Base-by-base conservation (phyloP, 1,140 invertebrate genomes). In the Camponotus pennsylvanicus region DNA sequence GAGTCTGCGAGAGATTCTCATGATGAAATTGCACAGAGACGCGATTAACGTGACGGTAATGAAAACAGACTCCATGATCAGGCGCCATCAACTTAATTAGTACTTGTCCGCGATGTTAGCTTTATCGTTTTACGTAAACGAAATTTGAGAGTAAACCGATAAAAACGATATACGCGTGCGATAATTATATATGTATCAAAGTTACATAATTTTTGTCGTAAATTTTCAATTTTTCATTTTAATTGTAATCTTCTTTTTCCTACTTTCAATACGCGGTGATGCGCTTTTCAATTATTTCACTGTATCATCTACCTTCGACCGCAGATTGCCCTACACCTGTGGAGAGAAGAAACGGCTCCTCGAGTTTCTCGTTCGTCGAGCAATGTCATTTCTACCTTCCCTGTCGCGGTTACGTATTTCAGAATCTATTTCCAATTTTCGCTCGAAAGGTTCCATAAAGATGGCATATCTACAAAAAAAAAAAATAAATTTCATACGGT, bases 351-450 rank as follows among this genome's bases (percentile, higher is more conserved):
- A 67, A 78, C 49, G 49, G 76, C 49, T 67, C 69, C 75, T 79
- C 83, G 37, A 85, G 52, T 85, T 85, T 85, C 83, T 79, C 83
- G 64, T 85, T 67, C 52, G 27, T 49, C 75, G 61, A 57, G 83
- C 75, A 67, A 85, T 84, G 57, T 52, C 69, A 83, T 69, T 61
- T 82, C 77, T 52, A 18, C 66, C 64, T 86, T 45, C 27, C 64
- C 76, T 55, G 18, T 69, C 64, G 32, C 21, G 27, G 80, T 49
- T 66, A 27, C 70, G 40, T 75, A 84, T 76, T 80, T 80, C 66
- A 57, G 66, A 80, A 70, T 80, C 77, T 80, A 49, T 45, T 80
- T 80, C 78, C 78, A 80, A 80, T 80, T 80, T 80, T 66, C 66
- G 78, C 52, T 70, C 64, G 52, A 27, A 57, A 80, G 52, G 52